Evolutionary conservation across 2,797 vertebrate genomes (phyloP), one percentile per base, ranked within the genome.

Genomic region (Aplochiton taeniatus): DNA sequence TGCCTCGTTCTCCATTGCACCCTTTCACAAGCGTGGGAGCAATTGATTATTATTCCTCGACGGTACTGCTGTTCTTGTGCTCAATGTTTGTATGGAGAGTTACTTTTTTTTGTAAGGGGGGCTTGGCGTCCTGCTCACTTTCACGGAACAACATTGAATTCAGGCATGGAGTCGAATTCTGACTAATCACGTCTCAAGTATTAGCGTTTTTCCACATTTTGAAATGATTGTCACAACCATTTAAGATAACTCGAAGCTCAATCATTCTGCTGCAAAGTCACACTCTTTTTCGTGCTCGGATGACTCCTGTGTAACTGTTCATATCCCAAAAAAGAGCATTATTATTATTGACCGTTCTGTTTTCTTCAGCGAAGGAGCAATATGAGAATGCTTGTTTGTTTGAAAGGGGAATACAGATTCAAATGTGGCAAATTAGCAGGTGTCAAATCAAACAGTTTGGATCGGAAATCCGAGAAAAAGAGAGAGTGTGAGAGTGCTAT

Each of bases 351-450:
- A 31, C 31, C 31, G 6, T 6, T 41, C 65, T 74, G 69, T 61
- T 53, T 76, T 75, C 81, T 85, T 85, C 12, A 63, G 54, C 72
- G 78, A 73, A 66, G 72, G 74, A 86, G 75, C 83, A 84, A 77
- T 85, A 78, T 49, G 49, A 68, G 42, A 43, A 52, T 63, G 43
- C 58, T 53, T 51, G 50, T 45, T 16, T 12, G 44, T 13, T 53
- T 48, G 62, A 69, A 68, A 19, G 31, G 63, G 11, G 8, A 69
- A 48, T 48, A 66, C 70, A 51, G 46, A 31, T 31, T 31, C 31
- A 31, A 31, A 31, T 31, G 2, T 31, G 31, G 6, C 31, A 31
- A 31, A 31, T 31, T 2, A 31, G 31, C 31, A 31, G 2, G 6
- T 6, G 31, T 31, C 31, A 31, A 31, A 31, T 31, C 31, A 31